phyloP scores from a whole-genome alignment of 2,113 vertebrate genomes.

The Hemibagrus wyckioides region DNA sequence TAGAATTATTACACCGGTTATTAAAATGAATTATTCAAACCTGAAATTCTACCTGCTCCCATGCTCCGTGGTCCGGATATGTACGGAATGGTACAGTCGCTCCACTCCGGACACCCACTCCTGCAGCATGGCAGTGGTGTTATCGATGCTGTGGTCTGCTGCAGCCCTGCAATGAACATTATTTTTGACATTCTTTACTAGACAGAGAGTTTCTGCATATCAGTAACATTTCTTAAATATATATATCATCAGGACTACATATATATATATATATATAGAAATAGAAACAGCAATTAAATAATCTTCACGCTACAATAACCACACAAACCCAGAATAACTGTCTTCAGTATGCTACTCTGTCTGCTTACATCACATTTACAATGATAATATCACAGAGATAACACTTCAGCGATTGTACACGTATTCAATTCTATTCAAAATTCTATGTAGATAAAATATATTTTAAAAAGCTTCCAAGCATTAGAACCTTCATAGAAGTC shows the following conservation, averaged over 20 bases:
- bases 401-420: neutral
- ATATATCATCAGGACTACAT: neutral
- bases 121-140: slow-evolving; percentile 81
- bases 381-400: neutral
- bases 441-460: too few relatives aligned
- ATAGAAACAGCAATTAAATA: neutral
- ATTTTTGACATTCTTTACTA: neutral
- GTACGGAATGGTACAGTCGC: slow-evolving; percentile 81
- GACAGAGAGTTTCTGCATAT: neutral
- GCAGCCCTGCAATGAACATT: slow-evolving; percentile 73
- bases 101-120: slow-evolving; percentile 84
- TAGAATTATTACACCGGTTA: neutral
- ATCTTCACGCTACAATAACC: neutral
- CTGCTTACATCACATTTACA: neutral
- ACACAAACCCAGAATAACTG: neutral
- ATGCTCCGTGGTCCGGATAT: slow-evolving; percentile 80
- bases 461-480: too few relatives aligned
- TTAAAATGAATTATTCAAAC: neutral
- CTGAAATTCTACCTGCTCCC: slow-evolving; percentile 71
- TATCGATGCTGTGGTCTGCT: slow-evolving; percentile 85
- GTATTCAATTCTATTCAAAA: too few relatives aligned
- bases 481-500: too few relatives aligned
- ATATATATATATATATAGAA: neutral
- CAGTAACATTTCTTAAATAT: neutral
- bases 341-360: neutral